Conservation (phyloP, 2,797 vertebrate genomes). For the Leptodon cayanensis region DNA sequence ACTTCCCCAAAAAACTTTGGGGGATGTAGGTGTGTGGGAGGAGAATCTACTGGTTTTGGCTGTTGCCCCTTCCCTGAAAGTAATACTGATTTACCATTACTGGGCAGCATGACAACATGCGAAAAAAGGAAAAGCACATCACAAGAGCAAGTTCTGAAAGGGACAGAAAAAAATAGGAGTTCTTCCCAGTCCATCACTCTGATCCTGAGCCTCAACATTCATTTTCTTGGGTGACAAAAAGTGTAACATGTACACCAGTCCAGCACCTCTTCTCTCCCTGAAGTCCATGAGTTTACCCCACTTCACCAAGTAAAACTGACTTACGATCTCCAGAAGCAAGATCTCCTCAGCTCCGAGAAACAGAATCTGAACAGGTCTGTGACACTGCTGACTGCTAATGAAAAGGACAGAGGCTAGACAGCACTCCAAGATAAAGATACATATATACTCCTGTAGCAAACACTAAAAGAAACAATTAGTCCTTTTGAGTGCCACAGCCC, state of each 20-base stretch:
- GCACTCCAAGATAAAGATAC: background rate
- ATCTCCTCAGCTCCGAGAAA: background rate
- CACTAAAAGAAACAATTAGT: background rate
- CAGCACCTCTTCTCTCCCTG: background rate
- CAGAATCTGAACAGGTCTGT: background rate
- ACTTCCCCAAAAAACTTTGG: background rate
- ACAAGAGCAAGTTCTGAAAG: background rate
- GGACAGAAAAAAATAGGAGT: background rate
- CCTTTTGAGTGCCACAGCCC: background rate
- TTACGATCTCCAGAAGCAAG: background rate
- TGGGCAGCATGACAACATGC: accelerated
- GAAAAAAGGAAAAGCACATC: background rate
- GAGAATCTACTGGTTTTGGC: background rate
- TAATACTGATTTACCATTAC: background rate
- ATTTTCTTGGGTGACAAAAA: background rate
- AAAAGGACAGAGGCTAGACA: background rate
- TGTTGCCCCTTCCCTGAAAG: background rate
- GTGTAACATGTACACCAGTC: accelerated
- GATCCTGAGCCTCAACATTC: background rate
- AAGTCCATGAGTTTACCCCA: background rate
- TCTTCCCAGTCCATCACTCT: background rate
- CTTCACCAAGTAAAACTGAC: background rate
- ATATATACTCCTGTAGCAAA: background rate
- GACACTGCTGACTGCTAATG: background rate
- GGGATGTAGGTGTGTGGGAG: background rate